Conservation (phyloP, 2,797 vertebrate species). For the Acanthornis magna region DNA sequence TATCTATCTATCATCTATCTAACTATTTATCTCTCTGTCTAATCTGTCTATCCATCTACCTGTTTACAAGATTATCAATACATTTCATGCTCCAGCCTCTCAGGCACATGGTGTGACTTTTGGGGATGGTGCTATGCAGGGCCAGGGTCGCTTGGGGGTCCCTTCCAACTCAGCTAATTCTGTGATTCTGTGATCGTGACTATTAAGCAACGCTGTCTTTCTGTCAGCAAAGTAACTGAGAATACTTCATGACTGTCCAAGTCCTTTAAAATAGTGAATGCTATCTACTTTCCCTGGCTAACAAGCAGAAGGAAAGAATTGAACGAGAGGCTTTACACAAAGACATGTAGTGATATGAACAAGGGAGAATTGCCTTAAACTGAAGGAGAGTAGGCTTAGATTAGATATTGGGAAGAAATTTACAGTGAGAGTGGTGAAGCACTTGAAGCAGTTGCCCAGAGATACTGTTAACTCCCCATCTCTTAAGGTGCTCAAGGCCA, state of each 20-base stretch:
- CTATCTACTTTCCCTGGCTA: neutral
- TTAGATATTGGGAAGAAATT: neutral
- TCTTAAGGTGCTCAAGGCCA: neutral
- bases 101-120: neutral
- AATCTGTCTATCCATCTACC: no score
- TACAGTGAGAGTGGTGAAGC: neutral
- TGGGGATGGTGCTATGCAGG: no score
- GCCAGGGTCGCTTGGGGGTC: neutral
- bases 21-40: no score
- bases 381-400: neutral
- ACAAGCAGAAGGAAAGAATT: neutral
- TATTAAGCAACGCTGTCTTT: neutral
- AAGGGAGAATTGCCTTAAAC: neutral
- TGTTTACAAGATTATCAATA: neutral
- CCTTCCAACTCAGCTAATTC: neutral
- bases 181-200: neutral
- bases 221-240: neutral
- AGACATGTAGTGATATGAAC: neutral
- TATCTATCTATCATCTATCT: neutral
- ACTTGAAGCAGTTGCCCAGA: neutral
- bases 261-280: neutral
- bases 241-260: neutral
- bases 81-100: neutral
- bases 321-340: neutral
- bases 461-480: neutral